Evolutionary conservation across 2,113 vertebrate species (phyloP).

Genomic region (Daphoenositta chrysoptera): DNA sequence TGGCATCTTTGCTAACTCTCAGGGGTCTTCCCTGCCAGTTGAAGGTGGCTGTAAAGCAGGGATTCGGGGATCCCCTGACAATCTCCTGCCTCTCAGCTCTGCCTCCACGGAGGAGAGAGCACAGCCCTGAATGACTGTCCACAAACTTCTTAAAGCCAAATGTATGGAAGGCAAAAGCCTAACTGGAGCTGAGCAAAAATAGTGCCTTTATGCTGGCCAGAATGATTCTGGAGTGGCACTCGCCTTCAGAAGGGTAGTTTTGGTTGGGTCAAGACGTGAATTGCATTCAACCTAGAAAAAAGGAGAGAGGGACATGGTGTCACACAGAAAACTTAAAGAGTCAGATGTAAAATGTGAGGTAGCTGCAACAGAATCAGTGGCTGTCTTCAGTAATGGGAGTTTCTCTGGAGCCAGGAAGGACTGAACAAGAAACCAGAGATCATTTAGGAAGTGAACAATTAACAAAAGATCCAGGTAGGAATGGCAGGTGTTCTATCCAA

Average conservation of each 20-base stretch:
- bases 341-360: not conserved
- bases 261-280: constrained; percentile 90
- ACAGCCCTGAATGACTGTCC: not conserved
- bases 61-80: not conserved
- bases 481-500: not conserved
- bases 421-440: not conserved
- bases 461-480: not conserved
- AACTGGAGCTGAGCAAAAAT: not conserved
- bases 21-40: not conserved
- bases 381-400: not conserved
- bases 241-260: constrained; percentile 93
- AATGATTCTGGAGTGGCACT: not conserved
- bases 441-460: not conserved
- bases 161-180: not conserved
- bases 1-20: not conserved
- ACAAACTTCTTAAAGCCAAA: not conserved
- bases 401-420: not conserved
- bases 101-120: not conserved
- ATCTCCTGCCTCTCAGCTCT: not conserved
- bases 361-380: not conserved
- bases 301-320: not conserved
- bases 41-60: not conserved
- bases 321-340: not conserved
- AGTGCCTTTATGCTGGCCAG: not conserved
- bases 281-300: constrained; percentile 93